Evolutionary conservation across 2,797 vertebrate genomes (phyloP).

Genomic region (Xyrichtys novacula): DNA sequence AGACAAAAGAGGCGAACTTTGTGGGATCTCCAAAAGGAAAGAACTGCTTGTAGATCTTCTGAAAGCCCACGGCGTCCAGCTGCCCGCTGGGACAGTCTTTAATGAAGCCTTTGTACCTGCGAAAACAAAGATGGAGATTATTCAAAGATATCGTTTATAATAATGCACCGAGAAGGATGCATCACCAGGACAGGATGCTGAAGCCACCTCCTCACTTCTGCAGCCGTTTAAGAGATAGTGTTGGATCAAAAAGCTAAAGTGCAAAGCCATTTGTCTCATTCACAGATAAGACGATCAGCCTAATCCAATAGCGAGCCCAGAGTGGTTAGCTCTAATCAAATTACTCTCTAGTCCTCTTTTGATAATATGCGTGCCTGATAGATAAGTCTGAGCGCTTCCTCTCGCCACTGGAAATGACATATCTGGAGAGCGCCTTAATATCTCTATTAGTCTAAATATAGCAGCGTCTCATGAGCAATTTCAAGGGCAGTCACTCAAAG

Average conservation of each 20-base stretch:
- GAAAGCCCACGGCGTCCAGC: slow-evolving; percentile 95
- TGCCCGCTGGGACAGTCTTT: slow-evolving; percentile 99
- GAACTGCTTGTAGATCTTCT: slow-evolving; percentile 99
- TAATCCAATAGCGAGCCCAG: slow-evolving; percentile 72
- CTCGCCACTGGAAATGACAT: slow-evolving; percentile 67
- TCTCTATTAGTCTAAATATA: slow-evolving; percentile 77
- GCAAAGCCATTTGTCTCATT: slow-evolving; percentile 75
- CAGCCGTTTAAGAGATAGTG: slow-evolving; percentile 36
- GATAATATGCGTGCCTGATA: slow-evolving; percentile 72
- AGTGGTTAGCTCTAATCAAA: slow-evolving; percentile 78
- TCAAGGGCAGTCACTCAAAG: slow-evolving; percentile 77
- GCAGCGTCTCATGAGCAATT: slow-evolving; percentile 77
- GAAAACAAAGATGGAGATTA: slow-evolving; percentile 11
- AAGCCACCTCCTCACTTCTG: slow-evolving; percentile 19
- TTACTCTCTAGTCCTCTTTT: slow-evolving; percentile 69
- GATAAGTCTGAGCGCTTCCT: slow-evolving; percentile 71
- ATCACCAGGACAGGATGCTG: slow-evolving; percentile 10
- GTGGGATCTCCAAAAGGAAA: slow-evolving; percentile 99
- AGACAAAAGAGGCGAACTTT: slow-evolving; percentile 98
- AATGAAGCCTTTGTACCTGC: slow-evolving; percentile 99
- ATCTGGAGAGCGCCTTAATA: slow-evolving; percentile 69
- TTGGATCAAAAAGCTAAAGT: slow-evolving; percentile 63
- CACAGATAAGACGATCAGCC: slow-evolving; percentile 68
- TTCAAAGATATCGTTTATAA: slow-evolving; percentile 9
- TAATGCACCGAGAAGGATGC: neutral